Evolutionary conservation across 2,888 invertebrate species (phyloP).

Genomic region (Drosophila meridionalis): DNA sequence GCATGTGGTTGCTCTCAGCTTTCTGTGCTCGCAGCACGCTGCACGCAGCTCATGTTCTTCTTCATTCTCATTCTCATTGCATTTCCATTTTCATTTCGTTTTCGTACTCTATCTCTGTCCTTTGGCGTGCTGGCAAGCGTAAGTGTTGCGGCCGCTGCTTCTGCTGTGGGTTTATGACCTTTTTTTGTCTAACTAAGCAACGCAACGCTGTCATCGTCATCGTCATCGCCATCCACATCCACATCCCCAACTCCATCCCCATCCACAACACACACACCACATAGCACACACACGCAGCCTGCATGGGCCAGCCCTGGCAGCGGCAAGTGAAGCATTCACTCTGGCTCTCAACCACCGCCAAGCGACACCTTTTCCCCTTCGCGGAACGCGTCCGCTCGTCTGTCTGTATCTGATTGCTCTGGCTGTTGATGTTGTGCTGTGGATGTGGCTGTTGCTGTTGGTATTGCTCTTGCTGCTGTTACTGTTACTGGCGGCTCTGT

Average conservation of each 20-base stretch:
- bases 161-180: slow-evolving; percentile 71
- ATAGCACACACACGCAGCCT: background rate
- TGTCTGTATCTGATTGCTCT: slow-evolving; percentile 61
- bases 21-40: slow-evolving; percentile 23
- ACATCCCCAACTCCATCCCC: slow-evolving; percentile 26
- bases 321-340: slow-evolving; percentile 34
- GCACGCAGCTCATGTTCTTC: slow-evolving; percentile 21
- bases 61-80: slow-evolving; percentile 42
- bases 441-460: slow-evolving; percentile 20
- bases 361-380: slow-evolving; percentile 61
- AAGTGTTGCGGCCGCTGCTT: slow-evolving; percentile 44
- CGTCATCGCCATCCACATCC: slow-evolving; percentile 45
- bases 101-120: slow-evolving; percentile 45
- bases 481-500: slow-evolving; percentile 35
- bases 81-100: slow-evolving; percentile 54
- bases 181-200: slow-evolving; percentile 61
- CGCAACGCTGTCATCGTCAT: slow-evolving; percentile 46
- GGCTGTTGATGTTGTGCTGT: slow-evolving; percentile 25
- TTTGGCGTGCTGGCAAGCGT: slow-evolving; percentile 59
- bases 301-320: slow-evolving; percentile 9
- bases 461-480: slow-evolving; percentile 22
- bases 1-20: slow-evolving; percentile 23
- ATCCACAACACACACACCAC: background rate
- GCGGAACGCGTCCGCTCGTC: slow-evolving; percentile 34
- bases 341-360: slow-evolving; percentile 65